Evolutionary conservation across 2,888 invertebrate species (phyloP).

Genomic region (Ophion costatus): DNA sequence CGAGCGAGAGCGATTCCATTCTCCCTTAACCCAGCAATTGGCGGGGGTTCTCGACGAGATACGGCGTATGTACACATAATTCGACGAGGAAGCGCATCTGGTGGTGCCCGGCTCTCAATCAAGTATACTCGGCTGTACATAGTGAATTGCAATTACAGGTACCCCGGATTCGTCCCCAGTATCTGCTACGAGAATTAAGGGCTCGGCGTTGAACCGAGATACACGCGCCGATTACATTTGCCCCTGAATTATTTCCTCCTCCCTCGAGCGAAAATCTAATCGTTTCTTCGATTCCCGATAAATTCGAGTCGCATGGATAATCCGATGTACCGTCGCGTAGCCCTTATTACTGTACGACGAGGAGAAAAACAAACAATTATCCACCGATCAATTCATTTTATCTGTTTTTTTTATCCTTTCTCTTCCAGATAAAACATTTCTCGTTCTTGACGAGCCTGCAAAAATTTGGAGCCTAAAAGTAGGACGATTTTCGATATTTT

Average conservation of each 20-base stretch:
- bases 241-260: slow-evolving; percentile 50
- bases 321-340: neutral
- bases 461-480: too few species aligned
- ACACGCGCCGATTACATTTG: slow-evolving; percentile 48
- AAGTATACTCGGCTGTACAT: slow-evolving; percentile 28
- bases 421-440: too few species aligned
- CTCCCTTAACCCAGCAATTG: slow-evolving; percentile 30
- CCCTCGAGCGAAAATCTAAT: slow-evolving; percentile 39
- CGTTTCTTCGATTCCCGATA: slow-evolving; percentile 31
- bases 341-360: neutral
- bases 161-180: neutral
- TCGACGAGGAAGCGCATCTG: slow-evolving; percentile 52
- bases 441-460: too few species aligned
- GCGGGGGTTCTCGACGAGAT: slow-evolving; percentile 13
- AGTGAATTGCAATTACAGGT: slow-evolving; percentile 46
- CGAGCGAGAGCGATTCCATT: slow-evolving; percentile 32
- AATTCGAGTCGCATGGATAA: slow-evolving; percentile 7
- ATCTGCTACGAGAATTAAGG: slow-evolving; percentile 44
- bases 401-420: neutral
- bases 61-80: slow-evolving; percentile 38
- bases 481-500: too few species aligned
- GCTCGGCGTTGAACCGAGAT: slow-evolving; percentile 23
- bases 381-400: neutral
- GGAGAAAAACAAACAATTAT: neutral
- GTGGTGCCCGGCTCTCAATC: slow-evolving; percentile 43